Evolutionary conservation across 1,140 invertebrate genomes (phyloP).

Genomic region (Aphidius ervi): DNA sequence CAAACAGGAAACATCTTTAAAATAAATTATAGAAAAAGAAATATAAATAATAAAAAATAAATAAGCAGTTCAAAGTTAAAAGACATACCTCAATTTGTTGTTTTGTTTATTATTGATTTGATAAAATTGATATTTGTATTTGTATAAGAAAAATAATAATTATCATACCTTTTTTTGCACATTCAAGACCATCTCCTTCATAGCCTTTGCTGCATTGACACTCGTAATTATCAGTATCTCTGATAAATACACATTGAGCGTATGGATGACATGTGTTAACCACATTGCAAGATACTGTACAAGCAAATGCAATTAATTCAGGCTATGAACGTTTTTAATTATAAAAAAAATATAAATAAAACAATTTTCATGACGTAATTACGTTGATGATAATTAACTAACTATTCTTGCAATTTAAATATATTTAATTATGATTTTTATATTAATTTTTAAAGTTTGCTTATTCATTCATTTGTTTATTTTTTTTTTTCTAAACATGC

Average conservation of each 20-base stretch:
- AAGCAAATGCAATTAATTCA: slow-evolving; percentile 36
- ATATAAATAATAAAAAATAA: slow-evolving; percentile 9
- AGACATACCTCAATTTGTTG: not conserved
- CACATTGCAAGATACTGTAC: slow-evolving; percentile 66
- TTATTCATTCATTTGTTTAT: too few relatives aligned
- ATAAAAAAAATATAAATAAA: too few relatives aligned
- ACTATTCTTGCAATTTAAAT: too few relatives aligned
- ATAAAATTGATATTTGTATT: slow-evolving; percentile 8
- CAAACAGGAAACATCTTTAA: slow-evolving; percentile 61
- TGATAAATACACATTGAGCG: slow-evolving; percentile 69
- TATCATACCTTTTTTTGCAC: slow-evolving; percentile 52
- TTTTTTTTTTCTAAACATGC: too few relatives aligned
- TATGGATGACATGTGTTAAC: slow-evolving; percentile 72
- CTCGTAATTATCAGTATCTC: slow-evolving; percentile 55
- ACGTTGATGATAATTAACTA: too few relatives aligned
- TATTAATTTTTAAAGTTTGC: too few relatives aligned
- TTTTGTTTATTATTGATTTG: not conserved
- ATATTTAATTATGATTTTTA: too few relatives aligned
- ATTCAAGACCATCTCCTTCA: slow-evolving; percentile 74
- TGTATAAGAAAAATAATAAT: slow-evolving; percentile 8
- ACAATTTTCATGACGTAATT: too few relatives aligned
- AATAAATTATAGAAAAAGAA: slow-evolving; percentile 15
- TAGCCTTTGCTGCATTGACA: slow-evolving; percentile 79
- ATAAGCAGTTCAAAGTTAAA: not conserved
- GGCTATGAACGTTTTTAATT: too few relatives aligned